Base-by-base conservation (phyloP, 2,888 invertebrate species). In the Catocala sponsa region DNA sequence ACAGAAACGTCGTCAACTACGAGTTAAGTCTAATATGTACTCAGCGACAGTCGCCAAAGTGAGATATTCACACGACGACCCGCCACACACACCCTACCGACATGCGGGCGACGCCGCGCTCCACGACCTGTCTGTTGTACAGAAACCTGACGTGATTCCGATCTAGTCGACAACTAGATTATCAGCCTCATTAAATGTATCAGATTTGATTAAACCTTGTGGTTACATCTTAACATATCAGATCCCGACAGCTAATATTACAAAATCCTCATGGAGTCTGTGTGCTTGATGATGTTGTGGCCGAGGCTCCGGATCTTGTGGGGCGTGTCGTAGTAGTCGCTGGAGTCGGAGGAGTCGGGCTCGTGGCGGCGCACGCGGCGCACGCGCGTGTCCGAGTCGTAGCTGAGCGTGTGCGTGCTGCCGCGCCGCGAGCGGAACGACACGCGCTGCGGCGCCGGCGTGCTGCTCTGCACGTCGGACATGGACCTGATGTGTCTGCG, bases 381-480 rank as follows among this genome's bases (percentile, higher is more conserved):
- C 5, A 89, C 83, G 58, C 91, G 82, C 5, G 93, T 91, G 73
- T 94, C 94, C 0, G 92, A 94, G 75, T 94, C 94, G 65, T 94
- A 94, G 68, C 87, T 87, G 5, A 94, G 84, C 38, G 88, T 88
- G 57, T 88, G 88, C 46, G 85, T 86, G 68, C 88, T 86, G 6
- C 89, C 89, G 50, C 85, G 85, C 63, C 89, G 83, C 0, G 90
- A 86, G 60, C 91, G 84, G 80, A 89, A 7, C 35, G 7, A 4
- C 35, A 91, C 1, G 88, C 84, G 33, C 91, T 78, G 59, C 90
- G 84, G 81, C 89, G 91, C 35, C 0, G 94, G 94, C 0, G 94
- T 92, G 71, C 94, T 94, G 85, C 86, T 90, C 55, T 94, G 94
- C 7, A 94, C 94, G 62, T 94, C 94, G 0, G 94, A 94, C 94